phyloP scores from a whole-genome alignment of 2,888 invertebrate species.

The Hirtodrosophila alboralis region DNA sequence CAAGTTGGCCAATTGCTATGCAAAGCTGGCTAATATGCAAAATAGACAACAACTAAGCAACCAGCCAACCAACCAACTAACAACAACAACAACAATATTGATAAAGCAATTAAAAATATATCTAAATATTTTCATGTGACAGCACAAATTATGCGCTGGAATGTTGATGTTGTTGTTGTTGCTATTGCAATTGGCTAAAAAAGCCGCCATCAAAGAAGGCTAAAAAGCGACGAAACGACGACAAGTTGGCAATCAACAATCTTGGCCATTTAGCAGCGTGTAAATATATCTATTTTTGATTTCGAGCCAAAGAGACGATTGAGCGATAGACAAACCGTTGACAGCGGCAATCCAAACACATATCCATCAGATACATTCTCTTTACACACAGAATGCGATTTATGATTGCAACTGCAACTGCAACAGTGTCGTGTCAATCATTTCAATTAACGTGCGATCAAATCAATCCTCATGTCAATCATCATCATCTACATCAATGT shows the following conservation, averaged over 20 bases:
- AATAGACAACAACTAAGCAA: conserved; percentile 20
- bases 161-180: conserved; percentile 64
- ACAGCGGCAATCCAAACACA: conserved; percentile 32
- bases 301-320: conserved; percentile 59
- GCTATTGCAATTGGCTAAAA: conserved; percentile 32
- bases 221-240: no score
- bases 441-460: conserved; percentile 77
- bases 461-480: conserved; percentile 76
- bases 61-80: conserved; percentile 5
- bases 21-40: conserved; percentile 65
- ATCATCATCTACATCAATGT: conserved; percentile 62
- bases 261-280: conserved; percentile 40
- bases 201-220: conserved; percentile 27
- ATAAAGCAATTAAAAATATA: conserved; percentile 80
- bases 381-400: conserved; percentile 27
- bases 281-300: conserved; percentile 65
- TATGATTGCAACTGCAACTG: conserved; percentile 31
- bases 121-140: conserved; percentile 65
- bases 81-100: conserved; percentile 51
- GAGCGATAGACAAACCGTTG: conserved; percentile 73
- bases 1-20: conserved; percentile 69
- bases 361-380: conserved; percentile 2
- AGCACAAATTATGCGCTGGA: conserved; percentile 70
- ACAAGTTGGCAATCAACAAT: conserved; percentile 17
- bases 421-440: conserved; percentile 64